A percentile compares a stretch with the other conserved stretches of the same genome.
Evolutionary conservation across 1,140 invertebrate species (phyloP).

Genomic region (Zaprionus camerounensis): DNA sequence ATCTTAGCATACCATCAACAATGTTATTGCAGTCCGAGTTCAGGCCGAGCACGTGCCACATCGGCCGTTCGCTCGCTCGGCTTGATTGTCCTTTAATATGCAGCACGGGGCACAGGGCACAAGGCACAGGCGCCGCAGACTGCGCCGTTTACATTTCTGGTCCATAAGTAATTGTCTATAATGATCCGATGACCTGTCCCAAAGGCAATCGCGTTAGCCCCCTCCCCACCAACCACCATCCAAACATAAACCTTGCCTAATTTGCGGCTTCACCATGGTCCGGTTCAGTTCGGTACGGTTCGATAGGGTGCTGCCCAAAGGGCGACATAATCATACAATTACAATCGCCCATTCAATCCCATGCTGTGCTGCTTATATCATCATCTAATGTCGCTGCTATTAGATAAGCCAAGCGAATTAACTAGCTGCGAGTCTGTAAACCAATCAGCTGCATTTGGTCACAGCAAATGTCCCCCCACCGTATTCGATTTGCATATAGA

Average conservation of each 20-base stretch:
- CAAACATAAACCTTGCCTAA: neutral
- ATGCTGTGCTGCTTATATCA: neutral
- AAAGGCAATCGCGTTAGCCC: conserved; percentile 16
- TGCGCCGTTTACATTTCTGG: conserved; percentile 17
- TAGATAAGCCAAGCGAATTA: neutral
- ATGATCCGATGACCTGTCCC: conserved; percentile 17
- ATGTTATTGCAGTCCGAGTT: conserved; percentile 1
- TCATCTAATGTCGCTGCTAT: neutral
- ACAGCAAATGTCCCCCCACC: neutral
- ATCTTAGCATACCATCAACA: conserved; percentile 1
- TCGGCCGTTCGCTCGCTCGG: neutral
- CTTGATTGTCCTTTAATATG: conserved; percentile 41
- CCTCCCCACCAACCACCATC: too few relatives aligned
- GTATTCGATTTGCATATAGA: neutral
- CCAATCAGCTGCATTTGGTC: neutral
- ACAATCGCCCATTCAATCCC: conserved; percentile 11
- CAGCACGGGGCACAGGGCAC: conserved; percentile 14
- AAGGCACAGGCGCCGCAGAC: neutral
- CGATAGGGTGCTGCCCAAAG: neutral
- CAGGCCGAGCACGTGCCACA: conserved; percentile 3
- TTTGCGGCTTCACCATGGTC: conserved; percentile 1
- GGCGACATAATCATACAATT: conserved; percentile 15
- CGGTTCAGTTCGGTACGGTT: neutral
- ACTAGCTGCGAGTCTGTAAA: neutral
- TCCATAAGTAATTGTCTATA: conserved; percentile 29